Evolutionary conservation across 2,113 vertebrate genomes (phyloP).

Genomic region (Boulengeromyrus knoepffleri): DNA sequence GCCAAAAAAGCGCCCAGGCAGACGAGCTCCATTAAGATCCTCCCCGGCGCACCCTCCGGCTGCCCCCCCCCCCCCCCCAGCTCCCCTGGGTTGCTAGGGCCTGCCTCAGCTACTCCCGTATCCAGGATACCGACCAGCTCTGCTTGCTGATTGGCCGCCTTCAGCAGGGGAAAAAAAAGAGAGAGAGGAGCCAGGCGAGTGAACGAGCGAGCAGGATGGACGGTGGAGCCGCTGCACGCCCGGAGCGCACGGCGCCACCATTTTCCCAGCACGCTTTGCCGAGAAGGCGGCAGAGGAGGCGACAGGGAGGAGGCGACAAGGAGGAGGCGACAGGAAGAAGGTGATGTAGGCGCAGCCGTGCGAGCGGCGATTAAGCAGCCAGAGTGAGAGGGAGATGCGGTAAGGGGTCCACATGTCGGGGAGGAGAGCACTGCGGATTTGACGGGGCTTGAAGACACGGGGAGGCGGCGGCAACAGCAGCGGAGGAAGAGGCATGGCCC

Average conservation of each 20-base stretch:
- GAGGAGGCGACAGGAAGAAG: conserved; percentile 19
- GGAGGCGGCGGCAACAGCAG: conserved; percentile 17
- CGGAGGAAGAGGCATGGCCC: conserved; percentile 59
- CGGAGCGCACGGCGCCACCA: conserved; percentile 39
- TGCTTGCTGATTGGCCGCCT: conserved; percentile 49
- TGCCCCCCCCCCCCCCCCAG: conserved; percentile 7
- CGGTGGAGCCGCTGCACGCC: conserved; percentile 43
- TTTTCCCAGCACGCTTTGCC: conserved; percentile 32
- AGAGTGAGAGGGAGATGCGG: background rate
- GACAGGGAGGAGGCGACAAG: background rate
- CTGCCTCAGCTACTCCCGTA: conserved; percentile 51
- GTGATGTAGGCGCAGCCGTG: background rate
- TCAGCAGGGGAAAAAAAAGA: conserved; percentile 13
- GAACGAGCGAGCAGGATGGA: conserved; percentile 46
- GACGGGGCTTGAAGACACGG: conserved; percentile 6
- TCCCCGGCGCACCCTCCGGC: conserved; percentile 24
- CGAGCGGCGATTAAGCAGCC: background rate
- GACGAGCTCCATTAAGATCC: conserved; percentile 14
- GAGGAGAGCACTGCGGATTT: conserved; percentile 3
- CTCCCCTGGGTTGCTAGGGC: conserved; percentile 47
- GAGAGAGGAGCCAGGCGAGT: conserved; percentile 36
- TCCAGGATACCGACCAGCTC: conserved; percentile 54
- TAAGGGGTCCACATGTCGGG: conserved; percentile 1
- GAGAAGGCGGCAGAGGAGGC: conserved; percentile 15
- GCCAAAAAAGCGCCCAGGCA: background rate